A percentile compares a stretch with the other conserved stretches of the same genome.
These are phyloP conservation scores for Vanessa tameamea DNA, from an alignment of 1,140 invertebrate genomes.

Conservation along the genomic window DNA sequence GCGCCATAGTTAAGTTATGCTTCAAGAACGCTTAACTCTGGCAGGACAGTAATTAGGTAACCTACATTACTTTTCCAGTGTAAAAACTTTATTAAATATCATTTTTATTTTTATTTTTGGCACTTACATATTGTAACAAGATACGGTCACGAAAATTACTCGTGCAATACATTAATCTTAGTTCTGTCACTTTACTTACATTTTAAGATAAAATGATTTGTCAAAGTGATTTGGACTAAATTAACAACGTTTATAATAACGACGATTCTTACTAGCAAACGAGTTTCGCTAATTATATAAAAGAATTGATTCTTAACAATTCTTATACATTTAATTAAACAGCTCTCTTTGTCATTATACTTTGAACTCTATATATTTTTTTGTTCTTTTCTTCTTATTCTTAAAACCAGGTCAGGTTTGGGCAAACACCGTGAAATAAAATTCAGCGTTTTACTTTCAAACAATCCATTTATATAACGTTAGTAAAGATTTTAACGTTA, in stretches of 20 bases:
- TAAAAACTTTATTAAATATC: constrained; percentile 24
- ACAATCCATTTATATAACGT: no score
- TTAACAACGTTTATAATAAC: no score
- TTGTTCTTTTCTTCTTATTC: background rate
- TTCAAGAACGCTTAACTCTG: constrained; percentile 11
- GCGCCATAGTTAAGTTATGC: constrained; percentile 22
- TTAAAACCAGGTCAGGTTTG: background rate
- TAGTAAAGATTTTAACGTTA: no score
- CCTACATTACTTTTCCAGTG: constrained; percentile 18
- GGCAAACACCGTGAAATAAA: background rate
- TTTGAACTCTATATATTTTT: background rate
- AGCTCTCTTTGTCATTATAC: no score
- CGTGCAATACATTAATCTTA: no score
- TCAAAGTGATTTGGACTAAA: no score
- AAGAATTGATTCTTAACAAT: no score
- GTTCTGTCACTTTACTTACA: no score
- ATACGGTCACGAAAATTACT: background rate
- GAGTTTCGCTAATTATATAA: no score
- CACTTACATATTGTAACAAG: background rate
- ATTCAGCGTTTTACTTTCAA: background rate
- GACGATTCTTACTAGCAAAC: no score
- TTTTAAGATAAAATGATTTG: no score
- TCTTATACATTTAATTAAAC: no score
- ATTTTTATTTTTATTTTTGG: background rate
- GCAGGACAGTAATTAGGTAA: constrained; percentile 27